Base-by-base conservation (phyloP, 37 sponge, comb jelly and placozoan species). In the Aplysina aerophoba region DNA sequence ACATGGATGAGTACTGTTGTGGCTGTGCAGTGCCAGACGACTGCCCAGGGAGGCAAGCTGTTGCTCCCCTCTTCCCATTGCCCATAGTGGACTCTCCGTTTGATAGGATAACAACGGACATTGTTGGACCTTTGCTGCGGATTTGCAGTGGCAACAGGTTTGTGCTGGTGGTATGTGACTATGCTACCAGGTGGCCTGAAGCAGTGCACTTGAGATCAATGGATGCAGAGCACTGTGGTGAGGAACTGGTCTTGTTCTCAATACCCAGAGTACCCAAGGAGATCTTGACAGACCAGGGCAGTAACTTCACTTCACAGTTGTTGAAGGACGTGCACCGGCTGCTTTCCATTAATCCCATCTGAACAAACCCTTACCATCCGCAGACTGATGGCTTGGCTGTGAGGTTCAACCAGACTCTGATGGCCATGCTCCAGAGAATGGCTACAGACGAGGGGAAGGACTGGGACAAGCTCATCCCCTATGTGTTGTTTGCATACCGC, bases 101-200 rank as follows among this genome's bases (percentile, higher is more conserved):
- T 81, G 24, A 58, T 57, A 74, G 84, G 59, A 68, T 92, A 21
- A 87, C 89, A 22, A 92, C 86, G 86, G 93, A 92, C 55, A 88
- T 88, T 79, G 85, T 92, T 1, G 89, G 89, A 31, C 89, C 86
- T 54, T 53, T 89, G 1, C 87, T 87, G 4, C n/a, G 77, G 38
- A 89, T 72, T 50, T 74, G 50, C 0, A 5, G 59, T 14, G 89
- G 89, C 0, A 80, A 92, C 24, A 50, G 73, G 24, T 92, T 82
- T 55, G 81, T 92, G 12, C 30, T 88, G 22, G 83, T 85, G 39
- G 24, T 92, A 4, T 84, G 88, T 80, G 86, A 88, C 68, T 92
- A 88, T 81, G 88, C 92, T 24, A 92, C 89, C 16, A 38, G 89
- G 15, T 92, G 85, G 40, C 92, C 86, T 35, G 86, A 92, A 65